These are phyloP conservation scores for Dendrophyllia cribrosa DNA, from an alignment of 64 coral and sea anemone species.

Conservation along the genomic window DNA sequence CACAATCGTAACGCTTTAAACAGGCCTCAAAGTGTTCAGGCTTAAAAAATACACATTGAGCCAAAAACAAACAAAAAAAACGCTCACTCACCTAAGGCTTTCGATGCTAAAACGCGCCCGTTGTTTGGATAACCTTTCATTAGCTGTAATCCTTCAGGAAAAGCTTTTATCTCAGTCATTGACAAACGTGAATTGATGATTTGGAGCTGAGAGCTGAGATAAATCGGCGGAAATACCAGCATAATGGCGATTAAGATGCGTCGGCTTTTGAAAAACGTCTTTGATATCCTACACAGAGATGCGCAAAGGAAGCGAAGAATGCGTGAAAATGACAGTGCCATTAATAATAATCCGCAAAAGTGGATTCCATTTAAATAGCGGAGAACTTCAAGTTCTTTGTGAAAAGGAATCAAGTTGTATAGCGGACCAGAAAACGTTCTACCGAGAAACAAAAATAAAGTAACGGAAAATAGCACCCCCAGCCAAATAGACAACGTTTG, in stretches of 20 bases:
- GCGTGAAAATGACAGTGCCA: conserved; percentile 30
- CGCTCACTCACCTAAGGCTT: conserved; percentile 47
- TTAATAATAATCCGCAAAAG: conserved; percentile 76
- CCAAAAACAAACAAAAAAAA: background rate
- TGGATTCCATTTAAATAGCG: conserved; percentile 84
- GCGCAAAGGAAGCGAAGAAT: conserved; percentile 46
- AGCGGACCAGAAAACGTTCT: conserved; percentile 64
- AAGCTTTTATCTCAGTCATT: conserved; percentile 17
- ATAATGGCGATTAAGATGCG: background rate
- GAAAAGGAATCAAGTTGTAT: conserved; percentile 86
- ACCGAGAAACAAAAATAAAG: conserved; percentile 69
- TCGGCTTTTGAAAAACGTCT: background rate
- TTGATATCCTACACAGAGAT: conserved; percentile 35
- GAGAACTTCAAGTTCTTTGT: conserved; percentile 68
- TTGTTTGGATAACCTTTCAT: conserved; percentile 42
- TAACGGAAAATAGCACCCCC: conserved; percentile 15
- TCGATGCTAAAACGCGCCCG: conserved; percentile 40
- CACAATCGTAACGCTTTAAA: too few relatives aligned
- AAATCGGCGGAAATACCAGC: conserved; percentile 43
- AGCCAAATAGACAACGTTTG: conserved; percentile 62
- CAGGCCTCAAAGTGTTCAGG: too few relatives aligned
- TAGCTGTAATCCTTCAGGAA: background rate
- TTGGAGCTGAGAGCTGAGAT: conserved; percentile 38
- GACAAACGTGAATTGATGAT: background rate
- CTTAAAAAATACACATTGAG: too few relatives aligned